Percentiles rank a stretch among this genome's conserved stretches.
These are phyloP conservation scores for Oreochromis mossambicus DNA, from an alignment of 2,797 vertebrate species.

Conservation along the genomic window DNA sequence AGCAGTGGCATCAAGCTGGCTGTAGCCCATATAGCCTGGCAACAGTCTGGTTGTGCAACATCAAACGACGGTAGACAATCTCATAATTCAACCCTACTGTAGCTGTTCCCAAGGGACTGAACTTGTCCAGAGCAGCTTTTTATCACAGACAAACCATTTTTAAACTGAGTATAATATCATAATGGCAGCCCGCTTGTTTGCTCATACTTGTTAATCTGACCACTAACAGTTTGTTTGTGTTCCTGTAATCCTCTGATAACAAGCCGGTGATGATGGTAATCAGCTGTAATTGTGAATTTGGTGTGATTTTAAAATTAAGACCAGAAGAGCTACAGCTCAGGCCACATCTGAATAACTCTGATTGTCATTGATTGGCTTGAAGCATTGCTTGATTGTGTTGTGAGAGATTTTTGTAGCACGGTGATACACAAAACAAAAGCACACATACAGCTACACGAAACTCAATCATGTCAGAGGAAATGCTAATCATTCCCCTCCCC, in stretches of 20 bases:
- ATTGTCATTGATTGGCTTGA: conserved; percentile 53
- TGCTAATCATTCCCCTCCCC: conserved; percentile 27
- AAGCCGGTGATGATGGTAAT: conserved; percentile 40
- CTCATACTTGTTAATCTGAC: conserved; percentile 45
- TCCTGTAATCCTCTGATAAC: conserved; percentile 42
- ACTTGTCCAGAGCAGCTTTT: conserved; percentile 1
- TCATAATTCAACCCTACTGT: neutral
- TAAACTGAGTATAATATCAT: conserved; percentile 29
- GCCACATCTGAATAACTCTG: conserved; percentile 22
- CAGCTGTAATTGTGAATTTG: conserved; percentile 49
- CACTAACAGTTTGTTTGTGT: conserved; percentile 36
- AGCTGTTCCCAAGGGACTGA: conserved; percentile 3
- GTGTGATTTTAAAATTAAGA: conserved; percentile 46
- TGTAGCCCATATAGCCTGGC: neutral
- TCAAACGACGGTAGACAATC: neutral
- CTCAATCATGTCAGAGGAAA: conserved; percentile 41
- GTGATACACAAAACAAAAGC: neutral
- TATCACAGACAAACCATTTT: conserved; percentile 10
- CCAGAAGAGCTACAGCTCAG: neutral
- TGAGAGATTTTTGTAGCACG: neutral
- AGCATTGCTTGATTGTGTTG: conserved; percentile 18
- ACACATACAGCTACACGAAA: neutral
- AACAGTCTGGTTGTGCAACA: neutral
- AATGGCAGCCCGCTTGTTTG: conserved; percentile 40
- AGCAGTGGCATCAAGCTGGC: neutral